These are phyloP conservation scores for Myotis vivesi DNA, from an alignment of 2,797 vertebrate species.

Conservation along the genomic window DNA sequence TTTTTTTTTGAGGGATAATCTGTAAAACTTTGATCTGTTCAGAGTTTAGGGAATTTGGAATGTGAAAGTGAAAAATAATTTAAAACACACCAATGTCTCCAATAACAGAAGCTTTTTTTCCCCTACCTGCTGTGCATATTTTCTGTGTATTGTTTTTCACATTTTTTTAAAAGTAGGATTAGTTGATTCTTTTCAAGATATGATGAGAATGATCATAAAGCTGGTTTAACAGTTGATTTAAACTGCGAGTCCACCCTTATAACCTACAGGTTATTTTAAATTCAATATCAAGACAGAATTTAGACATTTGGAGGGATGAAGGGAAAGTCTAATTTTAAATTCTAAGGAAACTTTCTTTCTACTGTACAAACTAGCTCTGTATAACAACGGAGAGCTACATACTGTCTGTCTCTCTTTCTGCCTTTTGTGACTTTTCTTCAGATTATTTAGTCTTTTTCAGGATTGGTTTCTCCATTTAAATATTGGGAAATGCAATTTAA, in stretches of 20 bases:
- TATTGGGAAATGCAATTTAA: not conserved
- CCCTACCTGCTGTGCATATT: constrained; percentile 75
- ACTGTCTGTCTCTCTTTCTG: not conserved
- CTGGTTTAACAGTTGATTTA: constrained; percentile 77
- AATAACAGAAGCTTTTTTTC: constrained; percentile 48
- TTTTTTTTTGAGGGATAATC: constrained; percentile 72
- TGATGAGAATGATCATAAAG: constrained; percentile 51
- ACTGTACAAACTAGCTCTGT: not conserved
- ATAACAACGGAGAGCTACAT: rapidly evolving
- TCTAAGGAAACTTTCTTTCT: not conserved
- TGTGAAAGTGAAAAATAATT: constrained; percentile 77
- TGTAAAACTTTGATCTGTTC: constrained; percentile 86
- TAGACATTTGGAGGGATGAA: not conserved
- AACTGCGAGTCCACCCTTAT: constrained; percentile 71
- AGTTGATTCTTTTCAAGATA: constrained; percentile 68
- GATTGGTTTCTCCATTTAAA: not conserved
- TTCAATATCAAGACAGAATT: constrained; percentile 25
- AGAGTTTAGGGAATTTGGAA: constrained; percentile 80
- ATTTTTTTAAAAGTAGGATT: constrained; percentile 72
- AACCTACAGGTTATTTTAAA: constrained; percentile 72
- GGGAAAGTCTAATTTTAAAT: not conserved
- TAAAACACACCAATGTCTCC: constrained; percentile 79
- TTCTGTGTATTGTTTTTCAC: constrained; percentile 75
- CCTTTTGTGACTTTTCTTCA: not conserved
- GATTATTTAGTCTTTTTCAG: not conserved